Base-by-base conservation (phyloP, 2,113 vertebrate genomes). In the Arvicanthis niloticus region DNA sequence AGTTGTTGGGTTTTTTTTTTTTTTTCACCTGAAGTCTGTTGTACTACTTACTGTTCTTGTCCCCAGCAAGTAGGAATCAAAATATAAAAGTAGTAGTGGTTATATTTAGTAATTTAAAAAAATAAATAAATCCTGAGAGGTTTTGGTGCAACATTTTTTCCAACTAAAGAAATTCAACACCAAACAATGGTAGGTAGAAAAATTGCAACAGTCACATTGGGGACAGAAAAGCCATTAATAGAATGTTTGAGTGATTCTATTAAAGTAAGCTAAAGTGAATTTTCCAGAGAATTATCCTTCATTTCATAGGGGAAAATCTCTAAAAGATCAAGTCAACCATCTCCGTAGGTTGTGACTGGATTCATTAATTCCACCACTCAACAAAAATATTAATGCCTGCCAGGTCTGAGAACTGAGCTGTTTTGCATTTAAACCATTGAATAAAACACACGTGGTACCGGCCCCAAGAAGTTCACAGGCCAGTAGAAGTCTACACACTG, bases 201-300 rank as follows among this genome's bases (percentile, higher is more conserved):
- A 92, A 88, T 7, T n/a, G 3, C 16, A 91, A 10, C 12, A 40
- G 31, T 48, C 5, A 4, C 58, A 51, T 29, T 31, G 21, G 3
- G 21, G 11, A 8, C 45, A 76, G 62, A 42, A 94, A 92, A 94
- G 4, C 37, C 48, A 78, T 72, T 17, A 34, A 22, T 26, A 16
- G 37, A 67, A 58, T 40, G 17, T 34, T 95, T 77, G 22, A 72
- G 12, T 45, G 40, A 53, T 37, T 24, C 19, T 42, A 26, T 45
- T 73, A 40, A 89, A 84, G 37, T n/a, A 40, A 60, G 13, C 1
- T 6, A 9, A 40, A 88, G 37, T 91, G 40, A 67, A 77, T 90
- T 93, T 97, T 94, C 58, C 48, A 95, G 51, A 94, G 88, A 84
- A 37, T 34, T 92, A 15, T 72, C 65, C 62, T 68, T 68, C 13